phyloP scores from a whole-genome alignment of 2,888 invertebrate genomes.

The Parnassius apollo region DNA sequence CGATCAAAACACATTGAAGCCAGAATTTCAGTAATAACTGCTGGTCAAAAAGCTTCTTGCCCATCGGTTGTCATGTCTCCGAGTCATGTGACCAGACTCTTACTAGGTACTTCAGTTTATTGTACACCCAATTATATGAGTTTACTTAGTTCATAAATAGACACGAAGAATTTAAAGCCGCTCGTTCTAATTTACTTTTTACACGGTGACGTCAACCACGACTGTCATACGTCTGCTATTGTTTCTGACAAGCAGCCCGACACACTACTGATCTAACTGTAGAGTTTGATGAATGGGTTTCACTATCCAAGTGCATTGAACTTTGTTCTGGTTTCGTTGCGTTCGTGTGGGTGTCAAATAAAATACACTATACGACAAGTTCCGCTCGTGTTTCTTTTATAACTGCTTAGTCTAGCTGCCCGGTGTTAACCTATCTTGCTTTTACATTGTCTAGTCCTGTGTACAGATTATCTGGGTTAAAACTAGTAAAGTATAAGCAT shows the following conservation, averaged over 20 bases:
- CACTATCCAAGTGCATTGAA: slow-evolving; percentile 69
- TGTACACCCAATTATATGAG: slow-evolving; percentile 1
- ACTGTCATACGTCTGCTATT: slow-evolving; percentile 59
- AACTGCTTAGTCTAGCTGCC: slow-evolving; percentile 38
- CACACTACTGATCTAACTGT: slow-evolving; percentile 65
- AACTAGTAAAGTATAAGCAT: no score
- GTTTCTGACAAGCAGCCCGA: slow-evolving; percentile 45
- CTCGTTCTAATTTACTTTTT: slow-evolving; percentile 51
- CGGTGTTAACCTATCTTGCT: slow-evolving; percentile 2
- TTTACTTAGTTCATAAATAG: slow-evolving; percentile 32
- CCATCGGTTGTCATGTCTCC: no score
- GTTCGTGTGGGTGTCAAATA: slow-evolving; percentile 57
- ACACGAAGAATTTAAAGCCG: slow-evolving; percentile 33
- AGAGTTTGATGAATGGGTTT: slow-evolving; percentile 69
- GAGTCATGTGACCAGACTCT: no score
- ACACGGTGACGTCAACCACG: slow-evolving; percentile 54
- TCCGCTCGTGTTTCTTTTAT: slow-evolving; percentile 4
- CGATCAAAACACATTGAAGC: no score
- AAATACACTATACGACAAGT: slow-evolving; percentile 30
- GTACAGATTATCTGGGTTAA: background rate
- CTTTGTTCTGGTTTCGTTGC: slow-evolving; percentile 65
- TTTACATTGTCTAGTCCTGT: background rate
- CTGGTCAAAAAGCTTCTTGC: no score
- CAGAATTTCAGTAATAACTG: no score
- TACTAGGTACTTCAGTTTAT: no score